Percentiles rank a stretch among this genome's conserved stretches.
These are phyloP conservation scores for Pseudanteris insignis DNA, from an alignment of 2,888 invertebrate species.

Conservation along the genomic window DNA sequence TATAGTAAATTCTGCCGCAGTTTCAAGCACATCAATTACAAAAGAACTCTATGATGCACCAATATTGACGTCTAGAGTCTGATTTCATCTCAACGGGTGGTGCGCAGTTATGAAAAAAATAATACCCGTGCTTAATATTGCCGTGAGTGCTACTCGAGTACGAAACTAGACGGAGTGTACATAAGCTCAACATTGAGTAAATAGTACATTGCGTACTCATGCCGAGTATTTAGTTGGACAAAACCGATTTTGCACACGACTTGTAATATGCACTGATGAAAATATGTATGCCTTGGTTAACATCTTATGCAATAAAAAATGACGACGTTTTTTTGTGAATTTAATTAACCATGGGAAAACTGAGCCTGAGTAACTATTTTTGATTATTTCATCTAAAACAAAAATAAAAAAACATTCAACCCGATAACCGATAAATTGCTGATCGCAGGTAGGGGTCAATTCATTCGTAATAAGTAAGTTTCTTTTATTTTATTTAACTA, in stretches of 20 bases:
- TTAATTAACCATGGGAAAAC: too few species aligned
- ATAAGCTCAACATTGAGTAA: conserved; percentile 36
- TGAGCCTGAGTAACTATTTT: too few species aligned
- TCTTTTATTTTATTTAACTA: too few species aligned
- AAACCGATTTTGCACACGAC: too few species aligned
- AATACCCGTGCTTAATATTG: conserved; percentile 36
- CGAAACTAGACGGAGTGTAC: conserved; percentile 43
- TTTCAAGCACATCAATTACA: conserved; percentile 11
- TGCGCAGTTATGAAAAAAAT: conserved; percentile 32
- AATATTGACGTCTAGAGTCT: conserved; percentile 39
- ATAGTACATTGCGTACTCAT: conserved; percentile 17
- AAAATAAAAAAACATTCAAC: too few species aligned
- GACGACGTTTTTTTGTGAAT: neutral
- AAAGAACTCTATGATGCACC: conserved; percentile 36
- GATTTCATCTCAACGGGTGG: conserved; percentile 37
- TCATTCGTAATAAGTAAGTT: too few species aligned
- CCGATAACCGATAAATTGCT: too few species aligned
- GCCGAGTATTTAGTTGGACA: neutral
- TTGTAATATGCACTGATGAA: too few species aligned
- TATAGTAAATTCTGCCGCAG: conserved; percentile 18
- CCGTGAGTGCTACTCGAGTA: conserved; percentile 34
- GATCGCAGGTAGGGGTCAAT: too few species aligned
- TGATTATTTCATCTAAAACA: too few species aligned
- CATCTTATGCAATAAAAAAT: too few species aligned
- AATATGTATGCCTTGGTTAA: too few species aligned